These are phyloP conservation scores for Sceloporus tristichus DNA, from an alignment of 2,113 vertebrate genomes.

Conservation along the genomic window DNA sequence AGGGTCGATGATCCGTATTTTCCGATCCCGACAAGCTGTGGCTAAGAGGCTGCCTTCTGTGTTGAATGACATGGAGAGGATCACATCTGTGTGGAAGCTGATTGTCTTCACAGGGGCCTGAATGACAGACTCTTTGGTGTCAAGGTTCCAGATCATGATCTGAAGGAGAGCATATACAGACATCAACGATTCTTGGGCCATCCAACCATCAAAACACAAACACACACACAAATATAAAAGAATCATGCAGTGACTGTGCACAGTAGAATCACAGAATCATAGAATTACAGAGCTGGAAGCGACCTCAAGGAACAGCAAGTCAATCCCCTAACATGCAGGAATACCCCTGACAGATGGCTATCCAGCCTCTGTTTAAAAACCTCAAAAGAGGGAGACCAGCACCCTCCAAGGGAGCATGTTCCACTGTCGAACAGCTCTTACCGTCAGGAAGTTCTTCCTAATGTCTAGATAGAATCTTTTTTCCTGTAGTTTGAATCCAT, in stretches of 20 bases:
- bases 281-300: too few relatives aligned
- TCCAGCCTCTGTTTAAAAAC: too few relatives aligned
- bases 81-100: slow-evolving; percentile 84
- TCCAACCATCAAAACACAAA: too few relatives aligned
- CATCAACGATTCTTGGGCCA: background rate
- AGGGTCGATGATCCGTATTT: slow-evolving; percentile 86
- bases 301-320: too few relatives aligned
- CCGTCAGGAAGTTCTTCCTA: too few relatives aligned
- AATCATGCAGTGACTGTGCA: background rate
- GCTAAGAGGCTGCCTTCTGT: slow-evolving; percentile 89
- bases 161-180: slow-evolving; percentile 57
- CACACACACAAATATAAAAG: background rate
- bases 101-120: slow-evolving; percentile 85
- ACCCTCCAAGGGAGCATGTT: too few relatives aligned
- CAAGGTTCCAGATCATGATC: slow-evolving; percentile 96
- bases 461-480: too few relatives aligned
- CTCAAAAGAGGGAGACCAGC: too few relatives aligned
- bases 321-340: too few relatives aligned
- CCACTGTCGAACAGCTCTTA: too few relatives aligned
- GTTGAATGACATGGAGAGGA: slow-evolving; percentile 95
- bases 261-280: background rate
- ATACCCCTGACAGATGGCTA: too few relatives aligned
- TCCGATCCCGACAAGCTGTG: slow-evolving; percentile 91
- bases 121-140: slow-evolving; percentile 79
- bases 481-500: too few relatives aligned